phyloP scores from a whole-genome alignment of 2,888 invertebrate genomes.

The Trimorus sp. region DNA sequence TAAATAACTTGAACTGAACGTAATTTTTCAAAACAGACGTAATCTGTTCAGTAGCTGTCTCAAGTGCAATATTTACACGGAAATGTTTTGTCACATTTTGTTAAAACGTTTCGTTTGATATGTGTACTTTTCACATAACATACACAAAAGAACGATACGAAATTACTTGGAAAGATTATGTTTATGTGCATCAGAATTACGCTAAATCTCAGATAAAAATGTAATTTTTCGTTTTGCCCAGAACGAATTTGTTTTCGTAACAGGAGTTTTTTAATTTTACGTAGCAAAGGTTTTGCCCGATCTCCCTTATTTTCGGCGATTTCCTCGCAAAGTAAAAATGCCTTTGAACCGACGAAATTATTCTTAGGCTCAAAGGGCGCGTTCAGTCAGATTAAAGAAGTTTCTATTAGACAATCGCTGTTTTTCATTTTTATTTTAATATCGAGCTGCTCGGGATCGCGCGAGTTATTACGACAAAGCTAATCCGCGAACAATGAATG shows the following conservation, averaged over 20 bases:
- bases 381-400: not conserved
- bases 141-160: too few species aligned
- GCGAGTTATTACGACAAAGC: not conserved
- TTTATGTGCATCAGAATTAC: too few species aligned
- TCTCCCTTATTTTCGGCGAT: constrained; percentile 3
- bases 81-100: too few species aligned
- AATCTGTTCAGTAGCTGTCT: too few species aligned
- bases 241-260: not conserved
- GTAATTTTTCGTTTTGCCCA: not conserved
- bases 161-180: too few species aligned
- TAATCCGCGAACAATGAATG: constrained; percentile 1
- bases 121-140: too few species aligned
- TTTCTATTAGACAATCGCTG: constrained; percentile 6
- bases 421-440: not conserved
- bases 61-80: too few species aligned
- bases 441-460: not conserved
- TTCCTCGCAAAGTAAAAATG: constrained; percentile 15
- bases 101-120: too few species aligned
- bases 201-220: too few species aligned
- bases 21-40: too few species aligned
- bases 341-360: constrained; percentile 18
- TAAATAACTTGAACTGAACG: too few species aligned
- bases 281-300: constrained; percentile 8
- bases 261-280: constrained; percentile 22
- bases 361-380: not conserved